Percentiles rank a stretch among this genome's conserved stretches.
phyloP scores from a whole-genome alignment of 2,888 invertebrate genomes.

The Pachymerium ferrugineum region DNA sequence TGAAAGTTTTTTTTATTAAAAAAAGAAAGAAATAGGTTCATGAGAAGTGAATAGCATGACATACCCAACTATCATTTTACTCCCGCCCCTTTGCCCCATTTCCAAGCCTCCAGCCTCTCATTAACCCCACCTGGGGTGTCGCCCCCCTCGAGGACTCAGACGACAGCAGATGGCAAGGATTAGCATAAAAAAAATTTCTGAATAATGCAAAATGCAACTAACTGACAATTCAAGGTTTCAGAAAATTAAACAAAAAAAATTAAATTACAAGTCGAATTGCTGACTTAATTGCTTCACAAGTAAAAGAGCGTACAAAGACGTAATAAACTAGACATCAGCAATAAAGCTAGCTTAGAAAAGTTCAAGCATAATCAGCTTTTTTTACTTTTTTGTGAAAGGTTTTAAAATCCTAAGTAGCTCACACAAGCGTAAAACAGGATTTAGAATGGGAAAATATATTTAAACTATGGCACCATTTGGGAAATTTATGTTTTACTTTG shows the following conservation, averaged over 20 bases:
- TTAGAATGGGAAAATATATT: too few species aligned
- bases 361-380: too few species aligned
- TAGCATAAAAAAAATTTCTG: not conserved
- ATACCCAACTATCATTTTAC: conserved; percentile 1
- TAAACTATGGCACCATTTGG: too few species aligned
- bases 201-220: conserved; percentile 7
- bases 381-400: too few species aligned
- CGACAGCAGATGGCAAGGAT: conserved; percentile 4
- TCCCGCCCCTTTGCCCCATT: conserved; percentile 7
- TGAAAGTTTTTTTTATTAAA: too few species aligned
- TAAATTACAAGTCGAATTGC: not conserved
- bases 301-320: too few species aligned
- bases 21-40: not conserved
- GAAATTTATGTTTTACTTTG: too few species aligned
- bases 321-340: too few species aligned
- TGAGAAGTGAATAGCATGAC: conserved; percentile 14
- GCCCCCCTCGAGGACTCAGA: not conserved
- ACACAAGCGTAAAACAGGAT: too few species aligned
- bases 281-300: too few species aligned
- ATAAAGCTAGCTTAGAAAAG: too few species aligned
- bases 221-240: not conserved
- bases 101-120: not conserved
- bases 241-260: not conserved
- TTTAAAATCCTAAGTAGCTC: too few species aligned
- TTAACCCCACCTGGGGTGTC: conserved; percentile 18